These are phyloP conservation scores for Nebria brevicollis DNA, from an alignment of 2,888 invertebrate genomes.

Conservation along the genomic window DNA sequence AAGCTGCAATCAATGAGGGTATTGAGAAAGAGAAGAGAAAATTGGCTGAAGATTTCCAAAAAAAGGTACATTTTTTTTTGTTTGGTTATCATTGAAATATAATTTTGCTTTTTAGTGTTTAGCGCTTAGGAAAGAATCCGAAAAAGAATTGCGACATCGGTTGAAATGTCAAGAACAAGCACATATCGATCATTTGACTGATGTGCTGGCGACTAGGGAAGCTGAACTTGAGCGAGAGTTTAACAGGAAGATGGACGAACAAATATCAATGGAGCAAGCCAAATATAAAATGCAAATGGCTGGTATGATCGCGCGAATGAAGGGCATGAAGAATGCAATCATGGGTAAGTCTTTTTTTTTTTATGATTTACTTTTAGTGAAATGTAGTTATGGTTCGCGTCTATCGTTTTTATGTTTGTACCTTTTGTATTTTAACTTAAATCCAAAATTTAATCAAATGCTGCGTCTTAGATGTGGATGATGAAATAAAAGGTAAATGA, in stretches of 20 bases:
- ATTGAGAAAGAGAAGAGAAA: constrained; percentile 75
- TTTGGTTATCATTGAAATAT: too few relatives aligned
- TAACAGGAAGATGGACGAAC: constrained; percentile 72
- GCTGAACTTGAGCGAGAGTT: constrained; percentile 65
- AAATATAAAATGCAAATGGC: constrained; percentile 78
- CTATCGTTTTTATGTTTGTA: background rate
- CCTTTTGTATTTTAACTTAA: constrained; percentile 11
- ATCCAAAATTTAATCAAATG: constrained; percentile 23
- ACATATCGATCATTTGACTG: constrained; percentile 82
- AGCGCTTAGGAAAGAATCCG: constrained; percentile 72
- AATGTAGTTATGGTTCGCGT: background rate
- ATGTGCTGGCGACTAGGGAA: constrained; percentile 70
- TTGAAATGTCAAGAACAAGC: constrained; percentile 87
- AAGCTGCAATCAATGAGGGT: constrained; percentile 70
- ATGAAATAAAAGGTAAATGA: constrained; percentile 49
- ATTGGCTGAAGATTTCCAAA: constrained; percentile 76
- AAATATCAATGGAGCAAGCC: constrained; percentile 73
- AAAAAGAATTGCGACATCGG: constrained; percentile 79
- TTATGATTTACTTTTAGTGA: background rate
- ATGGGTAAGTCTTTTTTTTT: constrained; percentile 67
- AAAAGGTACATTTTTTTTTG: constrained; percentile 66
- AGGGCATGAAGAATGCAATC: constrained; percentile 80
- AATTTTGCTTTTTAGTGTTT: constrained; percentile 66
- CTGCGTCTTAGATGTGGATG: constrained; percentile 49
- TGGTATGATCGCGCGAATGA: constrained; percentile 76